Evolutionary conservation across 2,113 vertebrate genomes (phyloP).

Genomic region (Leptosomus discolor): DNA sequence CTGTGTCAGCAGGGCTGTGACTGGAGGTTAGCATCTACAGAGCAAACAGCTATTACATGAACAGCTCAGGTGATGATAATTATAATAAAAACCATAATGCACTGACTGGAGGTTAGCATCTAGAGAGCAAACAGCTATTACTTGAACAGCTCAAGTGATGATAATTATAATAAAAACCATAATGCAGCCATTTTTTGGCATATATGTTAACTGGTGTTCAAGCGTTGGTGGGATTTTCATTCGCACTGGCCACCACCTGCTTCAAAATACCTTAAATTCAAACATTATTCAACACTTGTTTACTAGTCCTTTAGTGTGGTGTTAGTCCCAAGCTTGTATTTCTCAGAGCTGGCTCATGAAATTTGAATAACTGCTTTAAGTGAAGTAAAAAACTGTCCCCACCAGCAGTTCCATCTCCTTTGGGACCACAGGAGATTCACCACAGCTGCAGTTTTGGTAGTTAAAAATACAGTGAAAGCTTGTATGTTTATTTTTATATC

Average conservation of each 20-base stretch:
- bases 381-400: background rate
- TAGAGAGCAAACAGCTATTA: background rate
- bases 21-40: background rate
- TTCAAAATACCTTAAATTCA: background rate
- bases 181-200: background rate
- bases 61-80: background rate
- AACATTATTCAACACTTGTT: background rate
- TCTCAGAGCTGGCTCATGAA: background rate
- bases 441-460: background rate
- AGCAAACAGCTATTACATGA: background rate
- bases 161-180: background rate
- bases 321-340: background rate
- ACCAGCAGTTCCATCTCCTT: background rate
- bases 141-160: background rate
- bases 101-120: background rate
- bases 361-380: background rate
- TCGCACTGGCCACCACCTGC: no score
- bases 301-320: background rate
- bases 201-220: accelerated
- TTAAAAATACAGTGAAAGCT: background rate
- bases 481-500: background rate
- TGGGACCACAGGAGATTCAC: background rate
- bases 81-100: background rate
- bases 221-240: background rate
- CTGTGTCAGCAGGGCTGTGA: accelerated